Evolutionary conservation across 2,888 invertebrate genomes (phyloP), one percentile per base, ranked within the genome.

Genomic region (Troilus luridus): DNA sequence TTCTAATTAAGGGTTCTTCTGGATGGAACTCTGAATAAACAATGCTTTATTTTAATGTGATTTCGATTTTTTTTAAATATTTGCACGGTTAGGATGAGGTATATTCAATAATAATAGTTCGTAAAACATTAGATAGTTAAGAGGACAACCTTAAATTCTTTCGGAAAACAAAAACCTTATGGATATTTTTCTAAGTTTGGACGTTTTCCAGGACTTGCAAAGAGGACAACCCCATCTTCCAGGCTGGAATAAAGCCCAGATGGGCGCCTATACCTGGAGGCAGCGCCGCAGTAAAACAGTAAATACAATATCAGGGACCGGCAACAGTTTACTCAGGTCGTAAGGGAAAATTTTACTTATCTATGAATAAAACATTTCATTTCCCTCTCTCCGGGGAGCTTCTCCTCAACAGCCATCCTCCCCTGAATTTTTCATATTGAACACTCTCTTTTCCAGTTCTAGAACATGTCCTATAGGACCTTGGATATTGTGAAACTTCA

Each of bases 341-440:
- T 77, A 77, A 77, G 72, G 41, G 72, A 77, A 85, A 54, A 85
- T 85, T 85, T 58, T 56, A 85, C 85, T 85, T 85, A 85, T 58
- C 56, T 58, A 58, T 85, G 85, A 85, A 85, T 85, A 85, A 85
- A 85, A 85, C 85, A 85, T 85, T 85, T 85, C 85, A 85, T 85
- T 85, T 85, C 85, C 56, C 7, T 11, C 21, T 56, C 56, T 6
- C 85, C 11, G 11, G 85, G 85, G 85, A 9, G 56, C 54, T 14
- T 9, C 72, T 27, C 19, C 72, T 72, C 6, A 56, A 58, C 56
- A 85, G 85, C n/a, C n/a, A 85, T 85, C 56, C 56, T 21, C 19
- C n/a, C 56, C 56, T 58, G 85, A 85, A 85, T 85, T 85, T 85
- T 85, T 85, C 56, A 77, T 77, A 77, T 77, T 77, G 41, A 27